Base-by-base conservation (phyloP, 2,888 invertebrate species). In the Atrina japonica region DNA sequence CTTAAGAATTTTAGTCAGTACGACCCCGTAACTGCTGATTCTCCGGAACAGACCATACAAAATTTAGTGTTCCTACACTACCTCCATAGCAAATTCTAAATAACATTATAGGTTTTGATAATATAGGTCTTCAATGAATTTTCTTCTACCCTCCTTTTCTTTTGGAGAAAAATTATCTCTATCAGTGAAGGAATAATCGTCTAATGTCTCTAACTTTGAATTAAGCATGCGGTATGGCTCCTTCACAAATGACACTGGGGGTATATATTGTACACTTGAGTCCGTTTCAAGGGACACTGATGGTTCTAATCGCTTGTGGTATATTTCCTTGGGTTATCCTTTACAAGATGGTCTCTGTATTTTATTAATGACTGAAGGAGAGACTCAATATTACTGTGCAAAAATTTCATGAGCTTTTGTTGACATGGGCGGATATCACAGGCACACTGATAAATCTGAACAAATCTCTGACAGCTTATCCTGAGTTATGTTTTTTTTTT, bases 21-120 rank as follows among this genome's bases (percentile, higher is more conserved):
- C 40, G 47, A n/a, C n/a, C n/a, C n/a, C n/a, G n/a, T n/a, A n/a
- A n/a, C n/a, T n/a, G n/a, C n/a, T n/a, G n/a, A n/a, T n/a, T n/a
- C n/a, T n/a, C n/a, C 16, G 58, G 66, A 14, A 66, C 59, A 16
- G 35, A 50, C 59, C 66, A 66, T 16, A 66, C 43, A 21, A 58
- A 66, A n/a, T 23, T 59, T 11, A 66, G 25, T 3, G 58, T 66
- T 21, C 59, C 59, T 40, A 59, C 25, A 41, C 41, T 49, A 9
- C 66, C 66, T n/a, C 49, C 58, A 58, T 58, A 66, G 3, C 50
- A 30, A 18, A 58, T 25, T 49, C 50, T 25, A 30, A 40, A 66
- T 14, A 66, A 25, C 59, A 59, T 59, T n/a, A 41, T 40, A 1
- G 66, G 50, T 40, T 25, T 16, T 30, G 35, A 30, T 25, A 59